Evolutionary conservation across 2,113 vertebrate genomes (phyloP).

Genomic region (Urocynchramus pylzowi): DNA sequence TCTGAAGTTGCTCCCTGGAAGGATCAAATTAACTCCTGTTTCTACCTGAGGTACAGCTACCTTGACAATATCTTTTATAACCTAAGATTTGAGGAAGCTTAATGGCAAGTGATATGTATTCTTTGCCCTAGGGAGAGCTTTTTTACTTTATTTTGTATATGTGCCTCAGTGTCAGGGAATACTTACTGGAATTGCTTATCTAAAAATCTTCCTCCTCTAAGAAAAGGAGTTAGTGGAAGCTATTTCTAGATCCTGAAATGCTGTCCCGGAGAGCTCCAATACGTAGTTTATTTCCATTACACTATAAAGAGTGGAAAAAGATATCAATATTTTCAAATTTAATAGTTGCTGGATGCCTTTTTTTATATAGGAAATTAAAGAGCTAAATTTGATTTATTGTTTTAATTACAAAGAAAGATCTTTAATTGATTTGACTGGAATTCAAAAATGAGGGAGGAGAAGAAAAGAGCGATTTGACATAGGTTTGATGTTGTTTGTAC

Average conservation of each 20-base stretch:
- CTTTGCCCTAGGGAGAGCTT: not conserved
- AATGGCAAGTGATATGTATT: not conserved
- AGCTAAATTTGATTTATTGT: not conserved
- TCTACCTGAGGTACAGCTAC: not conserved
- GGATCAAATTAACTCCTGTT: not conserved
- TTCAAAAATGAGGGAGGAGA: not conserved
- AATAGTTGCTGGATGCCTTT: not conserved
- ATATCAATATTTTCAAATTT: not conserved
- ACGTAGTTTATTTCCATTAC: not conserved
- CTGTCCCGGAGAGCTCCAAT: not conserved
- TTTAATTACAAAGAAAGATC: not conserved
- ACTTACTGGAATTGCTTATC: not conserved
- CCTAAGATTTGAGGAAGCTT: not conserved
- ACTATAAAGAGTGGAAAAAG: not conserved
- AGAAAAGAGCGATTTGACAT: rapidly evolving
- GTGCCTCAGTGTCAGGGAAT: not conserved
- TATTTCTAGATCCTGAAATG: not conserved
- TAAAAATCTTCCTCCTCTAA: not conserved
- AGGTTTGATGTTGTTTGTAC: not conserved
- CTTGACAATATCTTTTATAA: not conserved
- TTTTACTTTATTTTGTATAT: not conserved
- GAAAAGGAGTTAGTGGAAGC: not conserved
- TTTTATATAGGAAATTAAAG: not conserved
- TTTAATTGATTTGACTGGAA: not conserved
- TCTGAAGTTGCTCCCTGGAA: not conserved